These are phyloP conservation scores for Patella pellucida DNA, from an alignment of 2,888 invertebrate genomes.

Conservation along the genomic window DNA sequence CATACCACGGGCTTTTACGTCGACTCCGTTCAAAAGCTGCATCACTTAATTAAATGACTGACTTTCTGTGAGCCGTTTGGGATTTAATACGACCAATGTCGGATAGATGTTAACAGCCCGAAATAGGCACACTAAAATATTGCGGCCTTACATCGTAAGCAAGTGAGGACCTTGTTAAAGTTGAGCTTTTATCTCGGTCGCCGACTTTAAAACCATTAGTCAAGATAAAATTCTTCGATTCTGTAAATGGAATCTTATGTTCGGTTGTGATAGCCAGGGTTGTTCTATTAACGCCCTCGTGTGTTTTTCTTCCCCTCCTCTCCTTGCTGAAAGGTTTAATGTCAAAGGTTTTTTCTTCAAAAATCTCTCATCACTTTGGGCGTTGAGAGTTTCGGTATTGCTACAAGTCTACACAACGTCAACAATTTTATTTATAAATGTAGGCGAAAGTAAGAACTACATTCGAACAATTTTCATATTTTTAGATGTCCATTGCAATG, in stretches of 20 bases:
- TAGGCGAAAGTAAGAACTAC: too few relatives aligned
- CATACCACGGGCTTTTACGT: too few relatives aligned
- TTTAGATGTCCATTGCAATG: too few relatives aligned
- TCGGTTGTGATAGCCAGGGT: not conserved
- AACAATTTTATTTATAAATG: too few relatives aligned
- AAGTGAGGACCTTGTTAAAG: not conserved
- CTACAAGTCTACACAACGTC: too few relatives aligned
- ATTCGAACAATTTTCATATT: too few relatives aligned
- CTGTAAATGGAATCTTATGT: slow-evolving; percentile 8
- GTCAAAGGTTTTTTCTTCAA: not conserved
- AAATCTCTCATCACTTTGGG: too few relatives aligned
- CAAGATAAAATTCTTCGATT: slow-evolving; percentile 1
- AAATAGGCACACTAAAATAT: slow-evolving; percentile 8
- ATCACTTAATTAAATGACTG: slow-evolving; percentile 6
- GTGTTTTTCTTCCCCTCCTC: not conserved
- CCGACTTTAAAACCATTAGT: not conserved
- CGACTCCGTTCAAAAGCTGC: not conserved
- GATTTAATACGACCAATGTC: not conserved
- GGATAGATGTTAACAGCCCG: not conserved
- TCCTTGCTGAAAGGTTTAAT: slow-evolving; percentile 1
- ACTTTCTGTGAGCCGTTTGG: not conserved
- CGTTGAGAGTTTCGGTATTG: too few relatives aligned
- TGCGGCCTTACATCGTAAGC: not conserved
- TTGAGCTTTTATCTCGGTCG: not conserved
- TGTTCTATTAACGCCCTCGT: not conserved